Base-by-base conservation (phyloP, 2,113 vertebrate genomes). In the Phalacrocorax aristotelis region DNA sequence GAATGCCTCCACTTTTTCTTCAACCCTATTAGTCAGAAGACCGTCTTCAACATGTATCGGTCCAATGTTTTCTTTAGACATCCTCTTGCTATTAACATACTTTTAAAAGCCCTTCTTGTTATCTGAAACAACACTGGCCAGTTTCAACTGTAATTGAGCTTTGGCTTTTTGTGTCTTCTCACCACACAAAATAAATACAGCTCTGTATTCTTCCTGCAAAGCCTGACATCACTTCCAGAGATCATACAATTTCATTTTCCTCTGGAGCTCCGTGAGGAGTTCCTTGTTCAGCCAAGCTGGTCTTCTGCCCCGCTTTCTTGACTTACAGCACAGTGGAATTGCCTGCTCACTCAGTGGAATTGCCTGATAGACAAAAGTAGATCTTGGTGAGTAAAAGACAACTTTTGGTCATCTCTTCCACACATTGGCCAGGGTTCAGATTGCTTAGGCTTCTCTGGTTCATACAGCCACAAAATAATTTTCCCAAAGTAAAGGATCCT, bases 111-210 rank as follows among this genome's bases (percentile, higher is more conserved):
- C 3, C 1, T 25, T 72, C 23, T 61, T 65, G 26, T 49, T 83
- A 58, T 51, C 7, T 72, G 34, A 80, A 40, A 30, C 12, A 62
- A 15, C 34, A 66, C 15, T 34, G 13, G 3, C 9, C 10, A 17
- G 15, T 55, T 79, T 79, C 25, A 66, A 44, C 13, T 75, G 34
- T 20, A 64, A 64, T 9, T 30, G 21, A 66, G 5, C 29, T 87
- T 79, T 46, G 40, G 10, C 22, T 7, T 71, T 90, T 84, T 3
- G 1, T 55, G 16, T 48, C 32, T 94, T 90, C 10, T 36, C 52
- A 8, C 12, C 52, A 12, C 3, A 14, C 57, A 34, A 5, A 40
- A 3, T 7, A 58, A 55, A 6, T 3, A 17, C 4, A 1, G 11
- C 15, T 36, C 15, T 72, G 13, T 62, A 58, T 60, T 40, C 38